These are phyloP conservation scores for Mizuhopecten yessoensis DNA, from an alignment of 1,140 invertebrate genomes.

Conservation along the genomic window DNA sequence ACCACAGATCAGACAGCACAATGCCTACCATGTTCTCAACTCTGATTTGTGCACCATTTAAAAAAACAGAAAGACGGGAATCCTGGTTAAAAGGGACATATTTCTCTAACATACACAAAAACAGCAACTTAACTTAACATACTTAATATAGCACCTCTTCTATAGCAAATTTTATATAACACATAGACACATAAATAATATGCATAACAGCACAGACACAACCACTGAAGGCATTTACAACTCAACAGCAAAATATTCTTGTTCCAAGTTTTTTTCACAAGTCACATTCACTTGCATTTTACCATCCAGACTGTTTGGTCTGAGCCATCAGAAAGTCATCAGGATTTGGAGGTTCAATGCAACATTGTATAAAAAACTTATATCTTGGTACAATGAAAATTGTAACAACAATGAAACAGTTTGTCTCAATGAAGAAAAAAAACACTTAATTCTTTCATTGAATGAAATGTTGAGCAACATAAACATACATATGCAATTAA, in stretches of 20 bases:
- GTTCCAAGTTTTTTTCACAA: background rate
- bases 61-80: background rate
- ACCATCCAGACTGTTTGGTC: background rate
- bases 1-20: no score
- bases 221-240: conserved; percentile 1
- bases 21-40: background rate
- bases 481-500: background rate
- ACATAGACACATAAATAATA: background rate
- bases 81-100: background rate
- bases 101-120: conserved; percentile 25
- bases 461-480: conserved; percentile 28
- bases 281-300: background rate
- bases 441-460: background rate
- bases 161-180: conserved; percentile 26
- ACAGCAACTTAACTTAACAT: background rate
- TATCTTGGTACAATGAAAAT: background rate
- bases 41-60: background rate
- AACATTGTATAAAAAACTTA: background rate
- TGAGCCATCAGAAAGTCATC: background rate
- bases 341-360: background rate
- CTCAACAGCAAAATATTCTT: background rate
- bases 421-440: background rate
- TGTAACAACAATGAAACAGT: background rate
- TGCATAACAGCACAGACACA: background rate
- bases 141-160: conserved; percentile 24